These are phyloP conservation scores for Antheraea yamamai DNA, from an alignment of 2,888 invertebrate species.

Conservation along the genomic window DNA sequence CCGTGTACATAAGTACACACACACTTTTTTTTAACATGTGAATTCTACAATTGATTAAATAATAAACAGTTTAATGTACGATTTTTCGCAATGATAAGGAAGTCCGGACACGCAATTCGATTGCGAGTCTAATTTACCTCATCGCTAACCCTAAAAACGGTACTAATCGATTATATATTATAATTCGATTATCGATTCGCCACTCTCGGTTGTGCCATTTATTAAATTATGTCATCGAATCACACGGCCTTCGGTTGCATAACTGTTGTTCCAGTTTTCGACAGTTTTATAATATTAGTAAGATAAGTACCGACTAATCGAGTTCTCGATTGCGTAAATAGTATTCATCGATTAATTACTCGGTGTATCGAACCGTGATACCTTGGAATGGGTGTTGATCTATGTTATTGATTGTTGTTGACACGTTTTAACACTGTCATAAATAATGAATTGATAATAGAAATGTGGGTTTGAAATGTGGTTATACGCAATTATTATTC, in stretches of 20 bases:
- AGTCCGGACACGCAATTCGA: conserved; percentile 2
- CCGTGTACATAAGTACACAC: no score
- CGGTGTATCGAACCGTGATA: not conserved
- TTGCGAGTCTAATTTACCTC: conserved; percentile 11
- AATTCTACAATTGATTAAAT: not conserved
- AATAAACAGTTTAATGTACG: not conserved
- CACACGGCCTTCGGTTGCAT: conserved; percentile 18
- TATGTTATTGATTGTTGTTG: conserved; percentile 13
- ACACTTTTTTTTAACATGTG: no score
- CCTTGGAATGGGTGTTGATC: conserved; percentile 5
- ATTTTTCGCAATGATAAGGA: not conserved
- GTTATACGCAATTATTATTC: not conserved
- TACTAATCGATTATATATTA: conserved; percentile 14
- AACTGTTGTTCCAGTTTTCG: conserved; percentile 16
- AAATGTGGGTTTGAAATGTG: not conserved
- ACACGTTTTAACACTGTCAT: not conserved
- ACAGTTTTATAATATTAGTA: conserved; percentile 10
- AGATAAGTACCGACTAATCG: conserved; percentile 1
- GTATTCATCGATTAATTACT: conserved; percentile 4
- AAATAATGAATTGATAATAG: conserved; percentile 6
- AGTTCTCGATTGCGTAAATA: conserved; percentile 8
- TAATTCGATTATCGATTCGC: conserved; percentile 18
- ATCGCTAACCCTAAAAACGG: conserved; percentile 21
- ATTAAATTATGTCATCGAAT: conserved; percentile 20
- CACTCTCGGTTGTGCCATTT: conserved; percentile 20